Evolutionary conservation across 2,888 invertebrate species (phyloP).

Genomic region (Synergus japonicus): DNA sequence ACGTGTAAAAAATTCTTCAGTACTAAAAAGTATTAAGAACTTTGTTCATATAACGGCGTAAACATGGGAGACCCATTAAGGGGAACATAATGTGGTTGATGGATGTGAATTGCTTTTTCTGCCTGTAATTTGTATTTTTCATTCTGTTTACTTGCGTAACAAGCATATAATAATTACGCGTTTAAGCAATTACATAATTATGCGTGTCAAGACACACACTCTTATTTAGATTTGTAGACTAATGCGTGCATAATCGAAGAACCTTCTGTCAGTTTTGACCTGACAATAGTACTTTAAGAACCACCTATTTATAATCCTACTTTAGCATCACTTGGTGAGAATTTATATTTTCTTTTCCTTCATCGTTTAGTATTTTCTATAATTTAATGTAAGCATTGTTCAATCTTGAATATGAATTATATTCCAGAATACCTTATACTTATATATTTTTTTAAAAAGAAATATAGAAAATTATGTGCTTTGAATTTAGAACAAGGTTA

Average conservation of each 20-base stretch:
- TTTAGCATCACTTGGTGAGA: slow-evolving; percentile 1
- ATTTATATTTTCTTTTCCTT: slow-evolving; percentile 14
- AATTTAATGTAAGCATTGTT: slow-evolving; percentile 12
- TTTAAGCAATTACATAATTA: slow-evolving; percentile 56
- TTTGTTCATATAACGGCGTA: slow-evolving; percentile 46
- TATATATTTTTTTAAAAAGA: slow-evolving; percentile 1
- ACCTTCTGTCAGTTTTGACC: neutral
- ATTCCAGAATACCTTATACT: neutral
- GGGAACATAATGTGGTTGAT: slow-evolving; percentile 59
- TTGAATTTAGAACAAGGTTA: slow-evolving; percentile 21
- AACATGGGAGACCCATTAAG: slow-evolving; percentile 56
- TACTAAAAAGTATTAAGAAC: neutral
- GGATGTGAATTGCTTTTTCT: slow-evolving; percentile 60
- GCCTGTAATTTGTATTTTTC: slow-evolving; percentile 62
- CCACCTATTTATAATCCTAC: neutral
- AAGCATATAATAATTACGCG: slow-evolving; percentile 59
- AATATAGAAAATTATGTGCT: slow-evolving; percentile 22
- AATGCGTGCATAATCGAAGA: slow-evolving; percentile 1
- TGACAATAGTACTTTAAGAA: neutral
- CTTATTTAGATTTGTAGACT: slow-evolving; percentile 10
- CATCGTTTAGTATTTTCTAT: slow-evolving; percentile 3
- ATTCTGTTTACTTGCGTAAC: slow-evolving; percentile 60
- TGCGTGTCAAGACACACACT: slow-evolving; percentile 8
- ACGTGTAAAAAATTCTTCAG: neutral
- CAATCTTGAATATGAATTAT: slow-evolving; percentile 24